These are phyloP conservation scores for Acheta domesticus DNA, from an alignment of 2,888 invertebrate species.

Conservation along the genomic window DNA sequence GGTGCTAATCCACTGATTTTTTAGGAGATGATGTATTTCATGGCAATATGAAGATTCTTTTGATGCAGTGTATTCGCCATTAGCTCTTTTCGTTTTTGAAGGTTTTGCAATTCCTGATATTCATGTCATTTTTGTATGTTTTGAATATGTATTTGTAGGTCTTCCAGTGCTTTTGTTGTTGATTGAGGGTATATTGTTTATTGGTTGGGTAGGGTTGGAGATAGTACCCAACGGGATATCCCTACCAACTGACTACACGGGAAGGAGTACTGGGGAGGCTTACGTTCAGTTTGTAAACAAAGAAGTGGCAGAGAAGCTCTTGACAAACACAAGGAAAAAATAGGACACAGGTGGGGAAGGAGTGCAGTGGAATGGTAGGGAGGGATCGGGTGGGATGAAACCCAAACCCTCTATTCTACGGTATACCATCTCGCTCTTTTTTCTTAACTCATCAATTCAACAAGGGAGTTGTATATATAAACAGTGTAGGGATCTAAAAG, in stretches of 20 bases:
- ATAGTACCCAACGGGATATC: slow-evolving; percentile 97
- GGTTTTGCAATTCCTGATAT: not conserved
- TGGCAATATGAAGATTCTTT: too few species aligned
- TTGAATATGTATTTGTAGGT: slow-evolving; percentile 41
- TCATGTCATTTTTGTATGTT: not conserved
- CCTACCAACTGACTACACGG: slow-evolving; percentile 95
- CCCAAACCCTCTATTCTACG: slow-evolving; percentile 37
- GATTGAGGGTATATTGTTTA: slow-evolving; percentile 38
- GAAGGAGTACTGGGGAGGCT: slow-evolving; percentile 98
- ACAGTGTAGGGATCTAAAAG: too few species aligned
- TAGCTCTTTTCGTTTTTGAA: too few species aligned
- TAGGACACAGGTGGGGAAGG: slow-evolving; percentile 98
- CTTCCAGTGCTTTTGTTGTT: slow-evolving; percentile 43
- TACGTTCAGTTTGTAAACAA: slow-evolving; percentile 98
- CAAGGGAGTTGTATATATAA: not conserved
- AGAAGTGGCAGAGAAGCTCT: slow-evolving; percentile 96
- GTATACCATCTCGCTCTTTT: slow-evolving; percentile 26
- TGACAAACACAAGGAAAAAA: slow-evolving; percentile 98
- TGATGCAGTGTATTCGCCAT: too few species aligned
- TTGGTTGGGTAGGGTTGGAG: slow-evolving; percentile 77
- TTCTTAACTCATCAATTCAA: slow-evolving; percentile 21
- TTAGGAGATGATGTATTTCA: too few species aligned
- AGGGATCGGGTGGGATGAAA: slow-evolving; percentile 39
- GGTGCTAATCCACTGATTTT: too few species aligned
- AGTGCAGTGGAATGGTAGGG: slow-evolving; percentile 43